Evolutionary conservation across 2,113 vertebrate species (phyloP).

Genomic region (Rattus norvegicus): GRCr8 NC_086034.1:35443501-35444000

Average conservation of each 20-base stretch:
- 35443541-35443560: too few species aligned
- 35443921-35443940: neutral
- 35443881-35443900: neutral
- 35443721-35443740: neutral
- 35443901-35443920: neutral
- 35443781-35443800: neutral
- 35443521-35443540: neutral
- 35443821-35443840: neutral
- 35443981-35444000: neutral
- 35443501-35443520: neutral
- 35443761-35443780: neutral
- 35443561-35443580: neutral
- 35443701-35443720: neutral
- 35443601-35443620: neutral
- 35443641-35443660: neutral
- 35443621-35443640: neutral
- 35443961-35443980: neutral
- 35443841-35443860: neutral
- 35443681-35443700: neutral
- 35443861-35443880: neutral
- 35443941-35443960: neutral
- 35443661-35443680: neutral
- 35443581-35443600: neutral
- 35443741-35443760: neutral
- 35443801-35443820: neutral